Evolutionary conservation across 2,888 invertebrate species (phyloP).

Genomic region (Steinernema carpocapsae): DNA sequence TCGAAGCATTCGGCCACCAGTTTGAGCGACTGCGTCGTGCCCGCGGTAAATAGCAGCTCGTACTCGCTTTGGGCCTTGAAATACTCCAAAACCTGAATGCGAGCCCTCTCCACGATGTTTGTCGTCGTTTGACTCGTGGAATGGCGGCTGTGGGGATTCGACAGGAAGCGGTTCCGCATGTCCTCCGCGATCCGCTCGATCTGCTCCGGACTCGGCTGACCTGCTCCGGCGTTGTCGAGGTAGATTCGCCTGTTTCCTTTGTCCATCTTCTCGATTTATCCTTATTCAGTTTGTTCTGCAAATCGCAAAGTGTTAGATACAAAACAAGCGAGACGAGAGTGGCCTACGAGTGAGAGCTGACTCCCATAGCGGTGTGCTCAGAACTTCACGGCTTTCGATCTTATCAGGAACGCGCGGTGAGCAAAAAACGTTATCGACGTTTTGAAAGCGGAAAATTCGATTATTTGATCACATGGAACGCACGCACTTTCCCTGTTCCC

Average conservation of each 20-base stretch:
- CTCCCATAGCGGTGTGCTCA: not conserved
- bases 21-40: slow-evolving; percentile 87
- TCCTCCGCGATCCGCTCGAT: slow-evolving; percentile 44
- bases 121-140: slow-evolving; percentile 80
- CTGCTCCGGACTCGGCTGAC: slow-evolving; percentile 46
- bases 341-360: not conserved
- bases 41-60: slow-evolving; percentile 88
- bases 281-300: not conserved
- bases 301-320: not conserved
- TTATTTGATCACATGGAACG: slow-evolving; percentile 7
- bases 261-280: not conserved
- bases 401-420: not conserved
- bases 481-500: not conserved
- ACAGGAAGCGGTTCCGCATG: slow-evolving; percentile 70
- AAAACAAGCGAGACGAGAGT: not conserved
- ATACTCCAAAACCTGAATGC: slow-evolving; percentile 72
- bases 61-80: slow-evolving; percentile 86
- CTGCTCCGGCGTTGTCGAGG: slow-evolving; percentile 55
- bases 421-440: not conserved
- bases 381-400: not conserved
- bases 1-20: slow-evolving; percentile 81
- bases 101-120: slow-evolving; percentile 78
- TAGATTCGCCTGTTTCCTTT: slow-evolving; percentile 36
- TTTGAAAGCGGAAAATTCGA: not conserved
- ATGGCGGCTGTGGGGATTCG: slow-evolving; percentile 85